Conservation (phyloP, 2,888 invertebrate species). For the Caradrina clavipalpis region DNA sequence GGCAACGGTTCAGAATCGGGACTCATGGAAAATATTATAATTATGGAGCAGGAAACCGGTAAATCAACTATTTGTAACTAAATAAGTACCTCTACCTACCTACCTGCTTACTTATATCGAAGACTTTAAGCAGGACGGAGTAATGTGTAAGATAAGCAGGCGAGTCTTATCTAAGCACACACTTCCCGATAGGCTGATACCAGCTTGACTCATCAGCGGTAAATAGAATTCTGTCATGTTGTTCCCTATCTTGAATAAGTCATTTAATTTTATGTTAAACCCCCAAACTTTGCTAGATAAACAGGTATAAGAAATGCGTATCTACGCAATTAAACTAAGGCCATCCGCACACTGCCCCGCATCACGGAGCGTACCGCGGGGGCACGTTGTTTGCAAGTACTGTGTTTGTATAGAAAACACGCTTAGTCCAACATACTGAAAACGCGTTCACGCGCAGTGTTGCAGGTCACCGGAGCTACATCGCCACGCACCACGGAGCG, state of each 20-base stretch:
- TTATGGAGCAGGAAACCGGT: conserved; percentile 58
- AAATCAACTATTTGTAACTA: conserved; percentile 24
- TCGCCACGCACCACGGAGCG: too few species aligned
- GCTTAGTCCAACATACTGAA: too few species aligned
- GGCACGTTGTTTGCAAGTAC: too few species aligned
- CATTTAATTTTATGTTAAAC: background rate
- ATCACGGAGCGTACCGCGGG: too few species aligned
- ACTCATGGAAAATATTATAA: conserved; percentile 67
- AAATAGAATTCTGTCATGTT: conserved; percentile 13
- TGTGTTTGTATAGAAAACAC: too few species aligned
- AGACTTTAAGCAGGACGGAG: conserved; percentile 20
- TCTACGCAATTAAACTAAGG: background rate
- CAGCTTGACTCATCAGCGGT: conserved; percentile 41
- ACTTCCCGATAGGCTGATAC: conserved; percentile 23
- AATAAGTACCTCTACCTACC: background rate
- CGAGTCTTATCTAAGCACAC: conserved; percentile 33
- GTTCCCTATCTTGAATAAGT: conserved; percentile 11
- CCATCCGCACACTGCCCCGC: too few species aligned
- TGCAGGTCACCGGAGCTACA: too few species aligned
- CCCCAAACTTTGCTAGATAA: background rate
- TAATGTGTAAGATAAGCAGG: conserved; percentile 36
- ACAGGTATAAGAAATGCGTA: background rate
- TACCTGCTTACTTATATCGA: background rate
- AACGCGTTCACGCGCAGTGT: too few species aligned
- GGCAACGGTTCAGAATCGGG: conserved; percentile 68